Conservation (phyloP, 1,140 invertebrate species). For the Antheraea pernyi region DNA sequence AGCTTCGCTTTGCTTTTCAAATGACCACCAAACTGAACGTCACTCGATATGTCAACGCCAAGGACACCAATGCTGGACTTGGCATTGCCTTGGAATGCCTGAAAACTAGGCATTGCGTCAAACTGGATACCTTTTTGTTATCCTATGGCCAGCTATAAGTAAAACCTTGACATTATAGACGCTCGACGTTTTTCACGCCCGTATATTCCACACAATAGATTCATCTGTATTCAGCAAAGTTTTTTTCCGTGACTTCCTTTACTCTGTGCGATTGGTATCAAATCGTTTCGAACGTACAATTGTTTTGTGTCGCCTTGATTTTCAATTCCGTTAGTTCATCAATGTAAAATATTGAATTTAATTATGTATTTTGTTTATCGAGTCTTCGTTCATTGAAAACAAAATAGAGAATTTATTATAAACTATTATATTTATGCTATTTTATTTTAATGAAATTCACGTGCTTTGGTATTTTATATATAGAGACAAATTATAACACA, state of each 20-base stretch:
- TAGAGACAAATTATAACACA: no score
- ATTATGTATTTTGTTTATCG: not conserved
- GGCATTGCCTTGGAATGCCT: no score
- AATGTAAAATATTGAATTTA: slow-evolving; percentile 11
- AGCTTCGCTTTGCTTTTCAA: no score
- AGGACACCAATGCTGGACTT: no score
- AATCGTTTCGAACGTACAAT: slow-evolving; percentile 60
- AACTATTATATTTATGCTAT: no score
- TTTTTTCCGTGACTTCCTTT: slow-evolving; percentile 65
- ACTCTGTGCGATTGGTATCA: slow-evolving; percentile 50
- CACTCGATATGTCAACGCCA: no score
- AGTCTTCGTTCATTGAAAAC: no score
- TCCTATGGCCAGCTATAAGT: not conserved
- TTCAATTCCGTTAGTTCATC: slow-evolving; percentile 60
- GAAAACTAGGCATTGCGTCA: no score
- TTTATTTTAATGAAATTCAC: no score
- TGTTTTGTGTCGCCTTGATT: slow-evolving; percentile 64
- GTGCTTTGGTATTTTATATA: no score
- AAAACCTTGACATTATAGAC: not conserved
- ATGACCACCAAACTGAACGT: no score
- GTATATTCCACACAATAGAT: slow-evolving; percentile 43
- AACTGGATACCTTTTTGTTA: not conserved
- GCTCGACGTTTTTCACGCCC: not conserved
- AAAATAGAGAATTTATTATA: no score
- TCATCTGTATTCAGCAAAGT: slow-evolving; percentile 67